Percentiles rank a stretch among this genome's conserved stretches.
Evolutionary conservation across 2,797 vertebrate species (phyloP).

Genomic region (Spheniscus humboldti): DNA sequence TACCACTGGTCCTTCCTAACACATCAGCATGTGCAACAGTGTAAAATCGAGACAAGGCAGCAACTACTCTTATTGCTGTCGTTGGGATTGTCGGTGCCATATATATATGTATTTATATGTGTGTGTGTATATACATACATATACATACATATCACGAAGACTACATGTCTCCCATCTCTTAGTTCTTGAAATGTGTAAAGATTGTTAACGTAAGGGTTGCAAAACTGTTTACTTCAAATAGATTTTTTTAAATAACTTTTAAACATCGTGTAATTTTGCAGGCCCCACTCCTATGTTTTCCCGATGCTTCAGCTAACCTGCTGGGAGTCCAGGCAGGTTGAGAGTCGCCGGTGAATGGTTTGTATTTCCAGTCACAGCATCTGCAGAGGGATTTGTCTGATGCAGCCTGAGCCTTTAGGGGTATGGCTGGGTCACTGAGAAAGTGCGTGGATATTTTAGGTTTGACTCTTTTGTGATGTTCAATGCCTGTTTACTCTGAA

Average conservation of each 20-base stretch:
- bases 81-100: not conserved
- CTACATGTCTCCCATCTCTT: not conserved
- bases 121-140: rapidly evolving
- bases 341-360: not conserved
- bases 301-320: not conserved
- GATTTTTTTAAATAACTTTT: not conserved
- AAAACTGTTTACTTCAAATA: not conserved
- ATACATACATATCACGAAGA: not conserved
- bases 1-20: not conserved
- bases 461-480: constrained; percentile 29
- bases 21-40: rapidly evolving
- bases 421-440: not conserved
- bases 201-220: not conserved
- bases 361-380: not conserved
- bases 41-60: not conserved
- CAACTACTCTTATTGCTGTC: not conserved
- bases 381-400: not conserved
- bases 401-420: not conserved
- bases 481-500: constrained; percentile 52
- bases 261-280: not conserved
- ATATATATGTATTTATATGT: not conserved
- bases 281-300: not conserved
- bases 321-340: not conserved
- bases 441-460: constrained; percentile 39
- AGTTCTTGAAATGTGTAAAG: not conserved